Base-by-base conservation (phyloP, 2,113 vertebrate genomes). In the Anser cygnoides region DNA sequence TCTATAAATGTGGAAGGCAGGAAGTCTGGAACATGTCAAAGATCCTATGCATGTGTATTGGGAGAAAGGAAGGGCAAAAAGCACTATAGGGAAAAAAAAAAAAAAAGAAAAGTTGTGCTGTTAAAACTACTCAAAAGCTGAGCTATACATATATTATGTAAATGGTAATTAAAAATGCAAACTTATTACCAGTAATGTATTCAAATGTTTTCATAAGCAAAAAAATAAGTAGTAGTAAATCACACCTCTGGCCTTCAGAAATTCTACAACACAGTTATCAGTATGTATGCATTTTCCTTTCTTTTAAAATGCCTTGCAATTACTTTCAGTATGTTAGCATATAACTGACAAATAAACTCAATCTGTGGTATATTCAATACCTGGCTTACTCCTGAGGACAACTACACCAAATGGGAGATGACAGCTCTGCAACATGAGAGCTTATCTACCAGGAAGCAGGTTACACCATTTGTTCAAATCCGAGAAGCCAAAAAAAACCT, bases 401-500 rank as follows among this genome's bases (percentile, higher is more conserved):
- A 17, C 37, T 73, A 33, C 5, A 86, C 13, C 39, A 82, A 87
- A 59, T 11, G 23, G 67, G 62, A 93, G 59, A 62, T 0, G 3
- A 33, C 3, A 74, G 74, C 46, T 44, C 62, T 70, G 41, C 79
- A 93, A 33, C 20, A 59, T 4, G 20, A 86, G 50, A 90, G 11
- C 29, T 72, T 18, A 61, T 39, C 72, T 57, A 65, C 25, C 67
- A 80, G 43, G 54, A 83, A 88, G 79, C n/a, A 72, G 11, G 22
- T 76, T 76, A 72, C 43, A 90, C 31, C 33, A 79, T 25, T 59
- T 65, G 31, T 35, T 92, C 79, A 83, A 74, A 79, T 37, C 10
- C 0, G 0, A 72, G 29, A 76, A 85, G 49, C 3, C 12, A 55
- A 87, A 85, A 62, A 70, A 37, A 7, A 0, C 1, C 54, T 23